Conservation (phyloP, 2,797 vertebrate species). For the Neopelma chrysocephalum region DNA sequence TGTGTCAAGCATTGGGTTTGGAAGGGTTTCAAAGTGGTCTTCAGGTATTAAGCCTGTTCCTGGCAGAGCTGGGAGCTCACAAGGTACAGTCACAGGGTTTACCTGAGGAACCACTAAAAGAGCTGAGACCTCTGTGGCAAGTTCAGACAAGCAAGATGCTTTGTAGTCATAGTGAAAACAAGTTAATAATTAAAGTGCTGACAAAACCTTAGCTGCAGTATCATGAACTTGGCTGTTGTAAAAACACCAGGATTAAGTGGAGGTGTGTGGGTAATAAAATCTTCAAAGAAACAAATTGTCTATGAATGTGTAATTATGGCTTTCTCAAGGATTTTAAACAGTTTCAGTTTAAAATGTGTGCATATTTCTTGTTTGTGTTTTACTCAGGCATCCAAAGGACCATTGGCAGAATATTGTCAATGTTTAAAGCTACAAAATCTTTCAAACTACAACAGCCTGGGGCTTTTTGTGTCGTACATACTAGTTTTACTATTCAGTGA, state of each 20-base stretch:
- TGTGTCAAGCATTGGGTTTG: background rate
- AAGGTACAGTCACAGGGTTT: background rate
- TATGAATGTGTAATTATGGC: constrained; percentile 59
- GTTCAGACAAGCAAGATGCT: constrained; percentile 18
- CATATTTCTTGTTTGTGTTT: constrained; percentile 63
- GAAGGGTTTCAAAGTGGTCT: background rate
- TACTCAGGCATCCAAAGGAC: constrained; percentile 46
- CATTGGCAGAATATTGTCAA: constrained; percentile 23
- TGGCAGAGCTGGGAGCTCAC: background rate
- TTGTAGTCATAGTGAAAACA: constrained; percentile 15
- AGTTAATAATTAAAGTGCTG: constrained; percentile 63
- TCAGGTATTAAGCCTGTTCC: background rate
- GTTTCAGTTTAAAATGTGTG: background rate
- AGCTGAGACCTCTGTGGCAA: background rate
- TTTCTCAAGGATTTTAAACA: constrained; percentile 65
- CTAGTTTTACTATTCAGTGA: constrained; percentile 13
- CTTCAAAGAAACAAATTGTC: constrained; percentile 57
- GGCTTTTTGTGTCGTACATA: constrained; percentile 50
- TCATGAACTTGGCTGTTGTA: constrained; percentile 47
- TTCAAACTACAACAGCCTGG: constrained; percentile 51
- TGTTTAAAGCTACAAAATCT: constrained; percentile 57
- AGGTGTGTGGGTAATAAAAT: constrained; percentile 57
- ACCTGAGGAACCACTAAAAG: background rate
- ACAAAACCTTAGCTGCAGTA: constrained; percentile 25
- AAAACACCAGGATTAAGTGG: constrained; percentile 54